Conservation (phyloP, 2,113 vertebrate genomes). For the Channa maculata region DNA sequence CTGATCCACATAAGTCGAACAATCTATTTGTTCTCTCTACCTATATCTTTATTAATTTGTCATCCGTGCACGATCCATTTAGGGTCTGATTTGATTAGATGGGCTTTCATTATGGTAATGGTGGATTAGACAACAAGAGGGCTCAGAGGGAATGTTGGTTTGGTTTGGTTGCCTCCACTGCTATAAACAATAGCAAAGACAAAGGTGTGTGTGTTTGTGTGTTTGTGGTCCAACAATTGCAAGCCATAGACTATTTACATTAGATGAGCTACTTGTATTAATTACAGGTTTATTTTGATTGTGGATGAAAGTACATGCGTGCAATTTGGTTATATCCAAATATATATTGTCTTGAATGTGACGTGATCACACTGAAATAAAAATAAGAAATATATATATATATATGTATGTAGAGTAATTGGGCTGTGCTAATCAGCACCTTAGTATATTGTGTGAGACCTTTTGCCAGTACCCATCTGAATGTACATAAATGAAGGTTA, state of each 20-base stretch:
- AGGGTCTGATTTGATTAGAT: conserved; percentile 74
- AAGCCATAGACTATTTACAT: too few relatives aligned
- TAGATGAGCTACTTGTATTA: too few relatives aligned
- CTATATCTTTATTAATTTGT: conserved; percentile 71
- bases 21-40: conserved; percentile 58
- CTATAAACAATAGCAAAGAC: conserved; percentile 27
- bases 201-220: conserved; percentile 11
- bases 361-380: too few relatives aligned
- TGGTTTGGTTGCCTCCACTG: conserved; percentile 9
- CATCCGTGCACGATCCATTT: conserved; percentile 69
- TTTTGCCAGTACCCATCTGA: too few relatives aligned
- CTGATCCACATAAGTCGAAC: conserved; percentile 64
- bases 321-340: too few relatives aligned
- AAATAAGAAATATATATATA: too few relatives aligned
- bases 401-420: too few relatives aligned
- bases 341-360: too few relatives aligned
- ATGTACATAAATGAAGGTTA: too few relatives aligned
- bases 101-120: conserved; percentile 78
- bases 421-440: too few relatives aligned
- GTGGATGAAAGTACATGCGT: not conserved
- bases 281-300: not conserved
- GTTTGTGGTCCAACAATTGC: not conserved
- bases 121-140: conserved; percentile 65
- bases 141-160: conserved; percentile 58
- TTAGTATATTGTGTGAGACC: too few relatives aligned